Evolutionary conservation across 1,140 invertebrate species (phyloP).

Genomic region (Macrosteles quadrilineatus): DNA sequence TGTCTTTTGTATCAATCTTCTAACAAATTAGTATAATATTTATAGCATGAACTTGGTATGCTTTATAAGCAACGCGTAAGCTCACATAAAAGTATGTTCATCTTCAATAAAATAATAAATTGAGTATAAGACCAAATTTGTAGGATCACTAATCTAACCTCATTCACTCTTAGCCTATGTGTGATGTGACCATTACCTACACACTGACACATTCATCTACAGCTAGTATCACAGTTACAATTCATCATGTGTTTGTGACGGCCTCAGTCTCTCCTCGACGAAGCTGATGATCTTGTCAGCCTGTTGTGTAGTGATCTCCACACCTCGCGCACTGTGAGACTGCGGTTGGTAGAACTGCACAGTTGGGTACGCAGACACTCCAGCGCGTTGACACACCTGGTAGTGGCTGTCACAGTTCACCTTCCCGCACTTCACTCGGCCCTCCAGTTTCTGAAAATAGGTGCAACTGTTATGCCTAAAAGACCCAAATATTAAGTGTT

Average conservation of each 20-base stretch:
- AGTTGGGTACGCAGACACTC: conserved; percentile 58
- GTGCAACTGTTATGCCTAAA: conserved; percentile 37
- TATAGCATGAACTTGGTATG: no score
- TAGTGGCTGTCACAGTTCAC: conserved; percentile 58
- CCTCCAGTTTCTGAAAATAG: conserved; percentile 53
- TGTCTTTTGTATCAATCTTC: no score
- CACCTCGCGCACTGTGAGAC: conserved; percentile 22
- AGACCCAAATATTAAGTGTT: no score
- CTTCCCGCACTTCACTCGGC: conserved; percentile 56
- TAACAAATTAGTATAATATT: no score
- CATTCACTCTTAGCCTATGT: no score
- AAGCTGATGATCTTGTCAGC: conserved; percentile 28
- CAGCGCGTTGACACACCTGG: conserved; percentile 48
- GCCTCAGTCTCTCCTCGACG: conserved; percentile 25
- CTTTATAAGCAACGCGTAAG: no score
- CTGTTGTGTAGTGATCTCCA: conserved; percentile 34
- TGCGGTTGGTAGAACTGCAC: conserved; percentile 48
- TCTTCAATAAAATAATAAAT: no score
- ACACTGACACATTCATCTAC: no score
- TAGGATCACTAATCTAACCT: no score
- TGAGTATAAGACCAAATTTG: no score
- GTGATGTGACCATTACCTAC: no score
- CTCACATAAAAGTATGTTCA: no score
- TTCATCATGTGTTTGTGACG: conserved; percentile 27
- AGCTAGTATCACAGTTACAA: conserved; percentile 31